Percentiles rank a stretch among this genome's conserved stretches.
Conservation (phyloP, 2,113 vertebrate genomes). For the Rhinopomastus cyanomelas region DNA sequence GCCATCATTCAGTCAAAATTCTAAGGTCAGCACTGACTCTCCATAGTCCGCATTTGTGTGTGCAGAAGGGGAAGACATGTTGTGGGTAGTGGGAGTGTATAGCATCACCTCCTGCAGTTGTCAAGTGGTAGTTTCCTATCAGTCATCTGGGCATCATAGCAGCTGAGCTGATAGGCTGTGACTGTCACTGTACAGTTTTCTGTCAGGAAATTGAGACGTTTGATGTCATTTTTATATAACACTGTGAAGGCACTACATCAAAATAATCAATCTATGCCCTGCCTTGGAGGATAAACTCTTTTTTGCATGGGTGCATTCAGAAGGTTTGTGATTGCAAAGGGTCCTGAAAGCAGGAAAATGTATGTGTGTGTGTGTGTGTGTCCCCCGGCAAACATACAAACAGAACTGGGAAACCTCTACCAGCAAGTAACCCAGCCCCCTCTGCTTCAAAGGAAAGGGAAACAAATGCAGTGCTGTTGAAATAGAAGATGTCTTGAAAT, state of each 20-base stretch:
- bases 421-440: not conserved
- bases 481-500: not conserved
- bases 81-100: not conserved
- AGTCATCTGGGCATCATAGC: not conserved
- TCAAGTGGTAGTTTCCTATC: not conserved
- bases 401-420: not conserved
- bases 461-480: not conserved
- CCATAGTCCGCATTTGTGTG: too few species aligned
- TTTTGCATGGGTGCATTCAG: not conserved
- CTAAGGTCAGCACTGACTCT: not conserved
- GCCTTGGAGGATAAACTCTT: not conserved
- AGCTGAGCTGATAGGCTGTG: not conserved
- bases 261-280: not conserved
- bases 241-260: not conserved
- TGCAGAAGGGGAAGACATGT: not conserved
- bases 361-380: too few species aligned
- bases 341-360: not conserved
- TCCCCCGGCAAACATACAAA: rapidly evolving
- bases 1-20: not conserved
- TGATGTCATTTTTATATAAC: not conserved
- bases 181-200: not conserved
- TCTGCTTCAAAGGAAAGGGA: not conserved
- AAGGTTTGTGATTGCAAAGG: not conserved
- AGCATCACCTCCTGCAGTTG: not conserved
- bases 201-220: not conserved